Conservation (phyloP, 2,888 invertebrate genomes). For the Thereva unica region DNA sequence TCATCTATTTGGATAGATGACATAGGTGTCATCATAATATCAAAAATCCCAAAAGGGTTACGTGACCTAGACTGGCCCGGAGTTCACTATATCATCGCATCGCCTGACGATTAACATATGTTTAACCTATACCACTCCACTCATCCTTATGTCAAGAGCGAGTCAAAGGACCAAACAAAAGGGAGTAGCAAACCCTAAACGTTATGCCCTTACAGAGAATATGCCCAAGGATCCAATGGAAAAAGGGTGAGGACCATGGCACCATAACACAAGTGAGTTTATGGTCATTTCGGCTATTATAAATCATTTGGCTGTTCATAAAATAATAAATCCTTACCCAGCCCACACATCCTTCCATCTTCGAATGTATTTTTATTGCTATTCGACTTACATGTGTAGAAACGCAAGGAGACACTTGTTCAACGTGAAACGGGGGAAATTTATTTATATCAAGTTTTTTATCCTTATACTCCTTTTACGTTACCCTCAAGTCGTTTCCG, state of each 20-base stretch:
- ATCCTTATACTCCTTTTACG: neutral
- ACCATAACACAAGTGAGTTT: constrained; percentile 1
- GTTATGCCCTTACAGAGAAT: constrained; percentile 1
- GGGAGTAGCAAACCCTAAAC: constrained; percentile 11
- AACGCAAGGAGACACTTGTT: neutral
- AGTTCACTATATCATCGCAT: constrained; percentile 15
- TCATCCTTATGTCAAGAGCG: constrained; percentile 19
- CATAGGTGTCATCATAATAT: constrained; percentile 1
- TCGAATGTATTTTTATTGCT: constrained; percentile 17
- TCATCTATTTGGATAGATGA: too few species aligned
- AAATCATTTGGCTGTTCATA: constrained; percentile 27
- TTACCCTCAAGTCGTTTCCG: constrained; percentile 5
- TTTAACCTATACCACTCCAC: neutral
- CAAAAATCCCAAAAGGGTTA: constrained; percentile 1
- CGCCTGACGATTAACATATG: constrained; percentile 28
- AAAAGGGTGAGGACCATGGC: neutral
- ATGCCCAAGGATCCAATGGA: neutral
- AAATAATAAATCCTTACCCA: constrained; percentile 26
- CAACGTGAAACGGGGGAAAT: constrained; percentile 7
- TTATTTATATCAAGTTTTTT: constrained; percentile 23
- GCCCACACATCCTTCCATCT: constrained; percentile 10
- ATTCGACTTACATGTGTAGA: constrained; percentile 22
- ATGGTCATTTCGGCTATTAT: constrained; percentile 7
- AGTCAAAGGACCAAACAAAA: constrained; percentile 12
- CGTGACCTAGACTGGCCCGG: neutral